A percentile compares a stretch with the other conserved stretches of the same genome.
These are phyloP conservation scores for Volucella inflata DNA, from an alignment of 2,888 invertebrate species.

Conservation along the genomic window DNA sequence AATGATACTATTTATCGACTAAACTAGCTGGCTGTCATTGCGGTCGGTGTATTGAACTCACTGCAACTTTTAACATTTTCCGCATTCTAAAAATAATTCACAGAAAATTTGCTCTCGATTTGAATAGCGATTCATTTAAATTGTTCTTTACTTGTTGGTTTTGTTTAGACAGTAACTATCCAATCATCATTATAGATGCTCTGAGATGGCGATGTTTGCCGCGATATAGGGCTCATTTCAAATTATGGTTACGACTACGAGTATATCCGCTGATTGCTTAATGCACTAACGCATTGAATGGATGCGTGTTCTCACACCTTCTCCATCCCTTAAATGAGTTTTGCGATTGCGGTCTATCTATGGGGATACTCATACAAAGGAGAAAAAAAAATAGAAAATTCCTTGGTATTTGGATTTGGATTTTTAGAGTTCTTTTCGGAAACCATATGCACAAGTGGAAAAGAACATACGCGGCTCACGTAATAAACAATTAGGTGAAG, in stretches of 20 bases:
- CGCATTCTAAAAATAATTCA: conserved; percentile 57
- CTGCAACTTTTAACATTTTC: conserved; percentile 47
- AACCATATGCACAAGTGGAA: conserved; percentile 22
- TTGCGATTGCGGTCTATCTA: conserved; percentile 58
- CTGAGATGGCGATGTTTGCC: conserved; percentile 7
- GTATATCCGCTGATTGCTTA: conserved; percentile 31
- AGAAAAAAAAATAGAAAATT: conserved; percentile 24
- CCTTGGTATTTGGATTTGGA: conserved; percentile 2
- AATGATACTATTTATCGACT: conserved; percentile 12
- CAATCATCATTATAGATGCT: conserved; percentile 47
- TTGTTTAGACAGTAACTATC: conserved; percentile 43
- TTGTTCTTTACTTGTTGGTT: conserved; percentile 15
- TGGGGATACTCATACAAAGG: too few species aligned
- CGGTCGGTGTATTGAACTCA: conserved; percentile 61
- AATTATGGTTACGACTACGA: conserved; percentile 35
- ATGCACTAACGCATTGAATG: conserved; percentile 30
- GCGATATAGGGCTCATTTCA: conserved; percentile 19
- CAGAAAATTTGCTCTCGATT: conserved; percentile 8
- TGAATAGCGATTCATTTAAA: conserved; percentile 45
- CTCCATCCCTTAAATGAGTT: conserved; percentile 48
- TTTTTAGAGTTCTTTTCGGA: conserved; percentile 11
- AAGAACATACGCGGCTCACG: conserved; percentile 27
- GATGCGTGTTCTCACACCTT: conserved; percentile 50
- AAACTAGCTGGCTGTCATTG: conserved; percentile 28
- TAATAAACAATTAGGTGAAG: conserved; percentile 54